These are phyloP conservation scores for Cantharis flavilabris DNA, from an alignment of 2,888 invertebrate species.

Conservation along the genomic window DNA sequence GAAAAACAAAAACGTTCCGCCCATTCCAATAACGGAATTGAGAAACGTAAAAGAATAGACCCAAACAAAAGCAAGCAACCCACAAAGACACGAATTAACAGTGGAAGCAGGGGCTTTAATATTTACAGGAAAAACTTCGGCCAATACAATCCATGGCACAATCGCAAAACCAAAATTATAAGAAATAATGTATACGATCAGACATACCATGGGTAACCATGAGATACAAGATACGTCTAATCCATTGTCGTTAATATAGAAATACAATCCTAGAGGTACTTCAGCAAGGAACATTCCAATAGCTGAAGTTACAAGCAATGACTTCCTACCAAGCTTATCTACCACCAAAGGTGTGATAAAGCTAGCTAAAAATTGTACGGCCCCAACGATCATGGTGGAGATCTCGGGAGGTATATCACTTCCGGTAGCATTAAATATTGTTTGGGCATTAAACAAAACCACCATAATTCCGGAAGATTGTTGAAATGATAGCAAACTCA, in stretches of 20 bases:
- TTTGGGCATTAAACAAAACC: neutral
- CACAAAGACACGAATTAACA: slow-evolving; percentile 27
- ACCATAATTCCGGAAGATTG: neutral
- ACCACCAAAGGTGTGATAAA: neutral
- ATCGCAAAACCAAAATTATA: neutral
- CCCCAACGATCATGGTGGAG: neutral
- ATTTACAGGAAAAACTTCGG: neutral
- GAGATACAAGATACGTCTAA: neutral
- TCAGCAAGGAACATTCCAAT: neutral
- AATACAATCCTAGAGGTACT: neutral
- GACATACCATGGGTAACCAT: neutral
- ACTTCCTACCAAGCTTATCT: slow-evolving; percentile 67
- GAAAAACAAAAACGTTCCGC: neutral
- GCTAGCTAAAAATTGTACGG: neutral
- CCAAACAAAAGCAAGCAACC: neutral
- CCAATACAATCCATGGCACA: neutral
- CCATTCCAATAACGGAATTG: neutral
- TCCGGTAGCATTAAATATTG: neutral
- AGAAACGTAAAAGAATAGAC: no score
- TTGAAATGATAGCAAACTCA: neutral
- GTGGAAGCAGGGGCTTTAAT: slow-evolving; percentile 45
- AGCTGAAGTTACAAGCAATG: slow-evolving; percentile 61
- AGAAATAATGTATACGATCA: neutral
- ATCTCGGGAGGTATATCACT: neutral
- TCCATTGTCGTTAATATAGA: neutral